Base-by-base conservation (phyloP, 30 jellyfish, hydroid and myxozoan genomes). In the Clytia hemisphaerica region DNA sequence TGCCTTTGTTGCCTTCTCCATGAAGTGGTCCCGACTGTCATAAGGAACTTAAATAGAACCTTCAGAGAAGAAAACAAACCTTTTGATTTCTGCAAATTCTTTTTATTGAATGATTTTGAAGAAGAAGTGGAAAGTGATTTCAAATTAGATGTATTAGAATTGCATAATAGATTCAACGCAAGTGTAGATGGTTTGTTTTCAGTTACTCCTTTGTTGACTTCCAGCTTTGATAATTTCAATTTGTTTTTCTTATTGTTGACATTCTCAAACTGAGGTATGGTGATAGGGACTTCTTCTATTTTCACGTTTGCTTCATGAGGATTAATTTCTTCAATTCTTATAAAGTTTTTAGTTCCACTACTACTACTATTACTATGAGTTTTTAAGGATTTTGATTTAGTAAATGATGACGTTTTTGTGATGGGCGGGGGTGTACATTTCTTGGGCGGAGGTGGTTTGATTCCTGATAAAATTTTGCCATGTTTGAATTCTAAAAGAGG, bases 251-350 rank as follows among this genome's bases (percentile, higher is more conserved):
- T 30, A 6, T 24, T 21, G 26, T 50, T 50, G 25, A 12, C 24
- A n/a, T n/a, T n/a, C n/a, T n/a, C n/a, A 29, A 78, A 72, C 28
- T 71, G 88, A 6, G 96, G 96, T 37, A 86, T 78, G 37, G 92
- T 78, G 53, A 86, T 48, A 22, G 96, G 96, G 0, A 74, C 96
- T 71, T 86, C 96, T 62, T 86, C 96, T 61, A 86, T 86, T 47
- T 86, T 86, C 1, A 86, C 96, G 55, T 67, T 86, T 21, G 75
- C 65, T 59, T 86, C 96, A 6, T 82, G 66, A 5, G 94, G 96
- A 61, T 86, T 85, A 2, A 86, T 85, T 46, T 86, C 96, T 61
- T 86, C 96, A 32, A 86, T 86, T 38, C 96, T 92, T 15, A 86
- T 86, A 40, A 79, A 86, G 10, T 71, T 53, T 40, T 83, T 83